Percentiles rank a stretch among this genome's conserved stretches.
phyloP scores from a whole-genome alignment of 2,113 vertebrate species.

The Pachycephala philippinensis region DNA sequence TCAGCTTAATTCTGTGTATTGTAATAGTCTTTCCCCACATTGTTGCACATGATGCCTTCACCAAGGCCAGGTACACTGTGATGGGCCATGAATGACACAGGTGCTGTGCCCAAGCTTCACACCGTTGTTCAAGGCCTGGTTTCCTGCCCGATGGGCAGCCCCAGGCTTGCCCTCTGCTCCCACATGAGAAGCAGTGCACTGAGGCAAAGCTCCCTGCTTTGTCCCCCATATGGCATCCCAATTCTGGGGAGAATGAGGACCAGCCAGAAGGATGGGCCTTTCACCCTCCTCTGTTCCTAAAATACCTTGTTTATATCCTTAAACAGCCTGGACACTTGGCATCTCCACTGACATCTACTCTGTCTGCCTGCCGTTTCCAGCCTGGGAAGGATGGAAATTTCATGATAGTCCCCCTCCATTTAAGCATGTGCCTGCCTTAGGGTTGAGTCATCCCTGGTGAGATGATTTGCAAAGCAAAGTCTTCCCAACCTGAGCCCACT shows the following conservation, averaged over 20 bases:
- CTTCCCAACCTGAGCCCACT: background rate
- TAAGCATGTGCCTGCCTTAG: background rate
- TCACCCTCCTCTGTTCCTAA: background rate
- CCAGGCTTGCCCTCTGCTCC: background rate
- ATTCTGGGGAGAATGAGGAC: background rate
- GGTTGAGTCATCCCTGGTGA: background rate
- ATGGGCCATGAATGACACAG: background rate
- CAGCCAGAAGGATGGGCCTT: background rate
- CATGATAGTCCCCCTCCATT: background rate
- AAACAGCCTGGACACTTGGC: background rate
- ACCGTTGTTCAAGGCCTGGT: background rate
- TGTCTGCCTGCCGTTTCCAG: background rate
- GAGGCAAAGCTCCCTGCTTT: background rate
- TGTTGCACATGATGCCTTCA: accelerated
- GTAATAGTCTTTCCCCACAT: background rate
- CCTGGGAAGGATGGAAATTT: background rate
- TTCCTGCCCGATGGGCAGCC: background rate
- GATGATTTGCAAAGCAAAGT: background rate
- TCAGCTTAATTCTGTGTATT: background rate
- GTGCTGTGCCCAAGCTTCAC: background rate
- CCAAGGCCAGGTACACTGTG: background rate
- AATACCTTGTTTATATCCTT: background rate
- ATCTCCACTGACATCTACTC: background rate
- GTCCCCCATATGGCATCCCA: background rate
- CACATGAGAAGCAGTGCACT: background rate